phyloP scores from a whole-genome alignment of 2,113 vertebrate genomes.

The Anseranas semipalmata region DNA sequence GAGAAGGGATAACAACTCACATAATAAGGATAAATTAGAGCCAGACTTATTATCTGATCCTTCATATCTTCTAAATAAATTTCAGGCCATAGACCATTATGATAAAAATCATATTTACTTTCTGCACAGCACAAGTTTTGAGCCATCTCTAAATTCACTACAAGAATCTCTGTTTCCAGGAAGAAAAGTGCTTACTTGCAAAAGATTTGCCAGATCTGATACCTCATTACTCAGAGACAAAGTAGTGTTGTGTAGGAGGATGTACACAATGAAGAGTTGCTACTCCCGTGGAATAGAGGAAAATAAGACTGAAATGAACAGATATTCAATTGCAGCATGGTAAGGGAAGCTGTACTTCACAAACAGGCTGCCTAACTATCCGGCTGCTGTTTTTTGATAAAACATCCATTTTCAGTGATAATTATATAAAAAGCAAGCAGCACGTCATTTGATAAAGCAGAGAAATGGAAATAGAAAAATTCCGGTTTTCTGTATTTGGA shows the following conservation, averaged over 20 bases:
- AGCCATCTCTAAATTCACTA: not conserved
- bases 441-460: not conserved
- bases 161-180: not conserved
- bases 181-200: not conserved
- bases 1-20: not conserved
- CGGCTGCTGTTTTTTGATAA: not conserved
- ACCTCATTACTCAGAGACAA: not conserved
- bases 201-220: not conserved
- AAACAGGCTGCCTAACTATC: not conserved
- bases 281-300: not conserved
- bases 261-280: rapidly evolving
- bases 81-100: not conserved
- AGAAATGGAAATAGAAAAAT: not conserved
- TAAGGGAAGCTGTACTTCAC: not conserved
- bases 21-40: not conserved
- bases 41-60: not conserved
- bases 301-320: not conserved
- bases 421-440: not conserved
- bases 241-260: not conserved
- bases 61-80: not conserved
- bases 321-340: not conserved
- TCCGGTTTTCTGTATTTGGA: not conserved
- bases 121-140: not conserved
- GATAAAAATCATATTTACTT: not conserved
- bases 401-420: not conserved